phyloP scores from a whole-genome alignment of 2,888 invertebrate species.

The Patella pellucida region DNA sequence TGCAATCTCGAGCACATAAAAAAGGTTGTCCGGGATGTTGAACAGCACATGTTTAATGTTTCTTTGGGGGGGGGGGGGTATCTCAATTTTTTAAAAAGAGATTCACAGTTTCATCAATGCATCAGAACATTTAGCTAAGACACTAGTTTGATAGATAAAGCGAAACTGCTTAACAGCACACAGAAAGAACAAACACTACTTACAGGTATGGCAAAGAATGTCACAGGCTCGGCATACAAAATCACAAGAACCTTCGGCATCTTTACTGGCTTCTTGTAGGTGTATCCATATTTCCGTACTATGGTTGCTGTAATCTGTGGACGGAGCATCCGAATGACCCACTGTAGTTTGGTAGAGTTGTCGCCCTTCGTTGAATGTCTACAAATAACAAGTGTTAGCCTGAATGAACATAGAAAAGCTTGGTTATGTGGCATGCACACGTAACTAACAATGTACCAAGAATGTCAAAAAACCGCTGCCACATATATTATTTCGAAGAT shows the following conservation, averaged over 20 bases:
- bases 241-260: conserved; percentile 39
- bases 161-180: no score
- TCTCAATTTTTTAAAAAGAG: no score
- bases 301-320: conserved; percentile 15
- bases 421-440: background rate
- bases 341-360: conserved; percentile 25
- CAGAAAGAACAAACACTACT: conserved; percentile 12
- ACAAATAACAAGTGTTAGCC: background rate
- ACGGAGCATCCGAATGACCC: conserved; percentile 15
- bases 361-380: conserved; percentile 25
- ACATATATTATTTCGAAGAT: no score
- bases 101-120: no score
- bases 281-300: conserved; percentile 42
- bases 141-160: no score
- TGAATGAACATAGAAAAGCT: background rate
- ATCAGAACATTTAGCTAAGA: no score
- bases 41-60: no score
- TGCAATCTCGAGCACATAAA: no score
- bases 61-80: no score
- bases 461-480: no score
- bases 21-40: no score
- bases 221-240: conserved; percentile 39
- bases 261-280: conserved; percentile 45
- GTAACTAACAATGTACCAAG: no score
- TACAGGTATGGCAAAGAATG: conserved; percentile 60